Percentiles rank a stretch among this genome's conserved stretches.
Evolutionary conservation across 2,797 vertebrate genomes (phyloP).

Genomic region (Bovichtus variegatus): DNA sequence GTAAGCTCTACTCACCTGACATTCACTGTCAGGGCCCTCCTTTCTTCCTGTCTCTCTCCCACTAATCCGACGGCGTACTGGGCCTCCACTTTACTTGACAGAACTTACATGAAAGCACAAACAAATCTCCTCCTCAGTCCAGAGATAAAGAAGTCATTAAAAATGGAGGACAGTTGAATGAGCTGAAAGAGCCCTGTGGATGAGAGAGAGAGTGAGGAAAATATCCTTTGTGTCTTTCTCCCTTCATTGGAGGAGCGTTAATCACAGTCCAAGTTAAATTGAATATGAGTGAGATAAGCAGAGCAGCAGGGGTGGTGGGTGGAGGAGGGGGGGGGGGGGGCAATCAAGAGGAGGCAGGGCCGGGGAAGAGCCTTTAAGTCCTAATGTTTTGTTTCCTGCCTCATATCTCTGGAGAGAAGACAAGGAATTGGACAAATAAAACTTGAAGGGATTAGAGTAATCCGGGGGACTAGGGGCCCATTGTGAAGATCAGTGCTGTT

Average conservation of each 20-base stretch:
- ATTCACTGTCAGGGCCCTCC: conserved; percentile 60
- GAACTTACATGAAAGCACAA: conserved; percentile 83
- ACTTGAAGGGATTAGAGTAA: conserved; percentile 86
- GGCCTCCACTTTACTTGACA: conserved; percentile 76
- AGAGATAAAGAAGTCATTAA: conserved; percentile 87
- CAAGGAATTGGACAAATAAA: conserved; percentile 85
- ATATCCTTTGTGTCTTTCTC: conserved; percentile 77
- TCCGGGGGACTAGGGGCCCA: conserved; percentile 75
- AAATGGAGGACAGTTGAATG: conserved; percentile 82
- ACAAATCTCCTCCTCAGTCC: conserved; percentile 81
- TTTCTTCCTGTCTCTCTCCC: conserved; percentile 52
- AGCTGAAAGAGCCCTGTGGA: conserved; percentile 75
- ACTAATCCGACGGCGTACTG: conserved; percentile 69
- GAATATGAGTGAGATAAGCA: conserved; percentile 85
- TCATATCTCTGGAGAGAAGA: conserved; percentile 79
- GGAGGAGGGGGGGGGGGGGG: conserved; percentile 6
- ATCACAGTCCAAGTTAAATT: conserved; percentile 85
- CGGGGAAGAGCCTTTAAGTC: conserved; percentile 80
- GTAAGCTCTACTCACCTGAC: conserved; percentile 70
- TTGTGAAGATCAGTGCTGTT: conserved; percentile 80
- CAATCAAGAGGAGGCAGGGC: conserved; percentile 68
- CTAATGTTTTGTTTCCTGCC: conserved; percentile 82
- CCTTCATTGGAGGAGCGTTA: conserved; percentile 79
- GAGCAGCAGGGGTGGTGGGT: conserved; percentile 69
- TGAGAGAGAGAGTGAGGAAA: conserved; percentile 66